Evolutionary conservation across 2,888 invertebrate species (phyloP), one percentile per base, ranked within the genome.

Genomic region (Xanthostigma xanthostigma): DNA sequence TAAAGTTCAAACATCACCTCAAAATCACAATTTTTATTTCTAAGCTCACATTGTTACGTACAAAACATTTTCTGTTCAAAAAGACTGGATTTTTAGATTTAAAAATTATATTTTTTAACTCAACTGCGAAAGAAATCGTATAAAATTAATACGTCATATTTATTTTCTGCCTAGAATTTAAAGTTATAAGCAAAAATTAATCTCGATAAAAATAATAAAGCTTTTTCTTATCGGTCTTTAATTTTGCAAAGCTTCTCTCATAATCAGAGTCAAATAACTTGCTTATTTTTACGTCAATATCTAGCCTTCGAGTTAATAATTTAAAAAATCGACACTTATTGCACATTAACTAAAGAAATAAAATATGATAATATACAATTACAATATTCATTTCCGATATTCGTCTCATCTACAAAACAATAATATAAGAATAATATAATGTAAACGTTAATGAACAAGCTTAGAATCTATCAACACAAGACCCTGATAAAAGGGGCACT

Each of bases 401-500:
- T 48, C 37, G 48, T 36, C 42, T 36, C 37, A 45, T 38, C 27
- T 36, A 27, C 27, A 27, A 41, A n/a, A 42, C 35, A 33, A 38
- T 33, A 27, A 38, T 27, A 46, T 36, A 33, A 39, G 40, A 12
- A 27, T n/a, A n/a, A n/a, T 14, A 17, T 38, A 36, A 46, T 38
- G 40, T 12, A 46, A 37, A 45, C 17, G 45, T 45, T 37, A 36
- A 33, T 9, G 27, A 44, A 36, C 34, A 35, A 46, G 46, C 42
- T 42, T 42, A 42, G 40, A 39, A 42, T 42, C 42, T 48, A 48
- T 43, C 46, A 46, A 46, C 48, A 48, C 48, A 48, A 48, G 43
- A 48, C 48, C 48, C 48, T 48, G 48, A 43, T 48, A 46, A 46
- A 13, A 48, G 48, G 48, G 46, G 48, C 42, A 42, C 42, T 42